A percentile compares a stretch with the other conserved stretches of the same genome.
These are phyloP conservation scores for Eudasyphora cyanicolor DNA, from an alignment of 2,888 invertebrate species.

Conservation along the genomic window DNA sequence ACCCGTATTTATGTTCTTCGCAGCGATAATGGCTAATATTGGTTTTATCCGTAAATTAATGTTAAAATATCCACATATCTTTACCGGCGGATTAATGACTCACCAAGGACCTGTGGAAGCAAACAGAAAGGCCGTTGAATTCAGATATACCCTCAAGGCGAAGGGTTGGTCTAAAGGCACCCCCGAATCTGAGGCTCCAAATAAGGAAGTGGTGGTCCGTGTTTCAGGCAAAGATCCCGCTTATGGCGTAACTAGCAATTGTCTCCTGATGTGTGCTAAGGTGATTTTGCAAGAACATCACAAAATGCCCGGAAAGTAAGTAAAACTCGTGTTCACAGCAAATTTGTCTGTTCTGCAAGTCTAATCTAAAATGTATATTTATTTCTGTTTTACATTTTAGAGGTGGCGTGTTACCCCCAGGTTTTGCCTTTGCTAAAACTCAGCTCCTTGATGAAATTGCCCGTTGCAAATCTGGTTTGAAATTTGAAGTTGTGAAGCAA, in stretches of 20 bases:
- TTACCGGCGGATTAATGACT: conserved; percentile 86
- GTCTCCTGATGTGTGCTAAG: conserved; percentile 86
- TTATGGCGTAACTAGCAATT: conserved; percentile 88
- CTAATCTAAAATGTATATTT: too few species aligned
- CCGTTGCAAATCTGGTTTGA: conserved; percentile 82
- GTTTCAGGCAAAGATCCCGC: conserved; percentile 81
- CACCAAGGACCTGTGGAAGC: conserved; percentile 84
- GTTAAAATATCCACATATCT: conserved; percentile 84
- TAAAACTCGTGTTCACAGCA: too few species aligned
- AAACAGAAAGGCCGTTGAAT: conserved; percentile 82
- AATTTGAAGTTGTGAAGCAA: conserved; percentile 82
- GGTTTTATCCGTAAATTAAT: conserved; percentile 83
- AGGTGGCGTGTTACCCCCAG: conserved; percentile 92
- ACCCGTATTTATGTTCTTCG: conserved; percentile 77
- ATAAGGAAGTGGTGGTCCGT: conserved; percentile 83
- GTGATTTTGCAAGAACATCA: conserved; percentile 86
- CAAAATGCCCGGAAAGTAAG: conserved; percentile 84
- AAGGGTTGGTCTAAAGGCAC: conserved; percentile 86
- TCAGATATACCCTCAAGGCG: conserved; percentile 85
- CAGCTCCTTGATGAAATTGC: conserved; percentile 86
- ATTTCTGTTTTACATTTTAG: too few species aligned
- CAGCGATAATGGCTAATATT: conserved; percentile 84
- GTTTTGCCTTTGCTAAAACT: conserved; percentile 90
- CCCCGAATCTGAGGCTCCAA: conserved; percentile 82
- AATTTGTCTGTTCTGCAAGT: too few species aligned